Conservation (phyloP, 2,797 vertebrate species). For the Diplodus puntazzo region DNA sequence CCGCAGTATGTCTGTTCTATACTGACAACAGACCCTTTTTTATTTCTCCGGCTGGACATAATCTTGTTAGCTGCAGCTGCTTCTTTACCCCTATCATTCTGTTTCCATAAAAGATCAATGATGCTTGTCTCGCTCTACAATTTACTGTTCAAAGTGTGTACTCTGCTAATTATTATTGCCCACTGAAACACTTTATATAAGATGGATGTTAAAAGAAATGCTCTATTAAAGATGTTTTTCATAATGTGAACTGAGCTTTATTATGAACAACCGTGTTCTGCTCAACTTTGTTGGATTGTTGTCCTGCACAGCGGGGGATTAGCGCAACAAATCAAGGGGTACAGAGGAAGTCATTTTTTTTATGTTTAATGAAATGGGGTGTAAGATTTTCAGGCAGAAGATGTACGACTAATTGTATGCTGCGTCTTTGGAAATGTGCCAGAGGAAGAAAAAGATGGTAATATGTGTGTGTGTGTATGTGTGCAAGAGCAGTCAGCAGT, state of each 20-base stretch:
- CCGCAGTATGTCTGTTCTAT: conserved; percentile 15
- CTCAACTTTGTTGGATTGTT: conserved; percentile 44
- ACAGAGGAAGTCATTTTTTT: conserved; percentile 46
- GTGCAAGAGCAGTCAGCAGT: conserved; percentile 65
- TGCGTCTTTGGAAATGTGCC: conserved; percentile 26
- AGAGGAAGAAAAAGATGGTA: conserved; percentile 26
- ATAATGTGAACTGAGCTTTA: conserved; percentile 47
- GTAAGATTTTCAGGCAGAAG: conserved; percentile 22
- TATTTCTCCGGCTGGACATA: conserved; percentile 26
- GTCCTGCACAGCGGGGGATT: conserved; percentile 34
- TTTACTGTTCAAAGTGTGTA: conserved; percentile 43
- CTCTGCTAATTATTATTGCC: conserved; percentile 51
- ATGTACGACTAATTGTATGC: conserved; percentile 24
- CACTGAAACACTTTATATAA: conserved; percentile 71
- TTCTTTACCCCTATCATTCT: conserved; percentile 24
- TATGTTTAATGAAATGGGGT: conserved; percentile 57
- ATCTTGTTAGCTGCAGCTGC: conserved; percentile 33
- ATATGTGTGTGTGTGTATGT: conserved; percentile 25
- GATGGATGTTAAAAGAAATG: conserved; percentile 62
- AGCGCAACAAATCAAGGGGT: conserved; percentile 40
- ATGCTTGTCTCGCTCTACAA: conserved; percentile 30
- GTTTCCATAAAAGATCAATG: conserved; percentile 30
- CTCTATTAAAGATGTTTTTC: conserved; percentile 83
- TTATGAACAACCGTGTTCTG: conserved; percentile 25
- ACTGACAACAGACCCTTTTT: conserved; percentile 20